Evolutionary conservation across 2,797 vertebrate genomes (phyloP), one percentile per base, ranked within the genome.

Genomic region (Myotis myotis): DNA sequence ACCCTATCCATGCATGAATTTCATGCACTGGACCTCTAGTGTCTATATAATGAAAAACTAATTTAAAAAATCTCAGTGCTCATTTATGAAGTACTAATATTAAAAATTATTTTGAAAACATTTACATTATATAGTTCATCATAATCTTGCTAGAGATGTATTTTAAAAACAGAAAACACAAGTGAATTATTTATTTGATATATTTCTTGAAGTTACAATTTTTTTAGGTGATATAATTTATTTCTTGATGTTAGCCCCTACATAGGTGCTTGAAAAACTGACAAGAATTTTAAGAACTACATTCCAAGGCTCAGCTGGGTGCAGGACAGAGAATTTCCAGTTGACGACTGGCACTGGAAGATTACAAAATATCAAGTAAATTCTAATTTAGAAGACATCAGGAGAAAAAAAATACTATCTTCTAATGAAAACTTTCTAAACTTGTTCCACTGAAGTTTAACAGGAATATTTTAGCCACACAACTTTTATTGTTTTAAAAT

Each of bases 361-460:
- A 74, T 85, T 60, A 74, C 1, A 91, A 89, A 96, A 64, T 20
- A 88, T 28, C 25, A 79, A 66, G 38, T n/a, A 74, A 74, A 62
- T 84, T 86, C 11, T 71, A 85, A 89, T 81, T 81, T 72, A 72
- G 25, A 90, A 68, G 15, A 38, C 16, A 79, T 30, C 10, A 70
- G 33, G 55, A 53, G 13, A 70, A 62, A 92, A 94, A 87, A 94
- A 87, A 12, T 30, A 53, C 64, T 88, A 70, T 6, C 23, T 36
- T 83, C 62, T 83, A 95, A 76, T 89, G 20, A 86, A 85, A 97
- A 87, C 12, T 76, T 84, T 71, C 30, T 85, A 49, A 74, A 53
- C 11, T 62, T 68, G 36, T 78, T 10, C 72, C 23, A 44, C 11
- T n/a, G 47, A 89, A 41, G 38, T 74, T 79, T 55, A 95, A 62